Conservation (phyloP, 2,888 invertebrate species). For the Drosophila prostipennis region DNA sequence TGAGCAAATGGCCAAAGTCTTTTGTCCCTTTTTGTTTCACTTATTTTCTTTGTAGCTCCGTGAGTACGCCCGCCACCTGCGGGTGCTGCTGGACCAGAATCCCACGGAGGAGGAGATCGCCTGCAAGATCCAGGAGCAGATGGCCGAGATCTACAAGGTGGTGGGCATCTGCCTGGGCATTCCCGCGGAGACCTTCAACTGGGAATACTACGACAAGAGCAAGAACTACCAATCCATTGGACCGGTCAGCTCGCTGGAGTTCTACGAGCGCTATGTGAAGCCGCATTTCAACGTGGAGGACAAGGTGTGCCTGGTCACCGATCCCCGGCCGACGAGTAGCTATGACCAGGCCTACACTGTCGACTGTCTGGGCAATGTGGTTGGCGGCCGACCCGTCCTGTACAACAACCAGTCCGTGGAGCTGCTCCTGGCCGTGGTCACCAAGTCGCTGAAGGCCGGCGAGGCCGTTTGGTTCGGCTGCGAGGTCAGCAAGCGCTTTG, state of each 20-base stretch:
- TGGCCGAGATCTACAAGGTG: constrained; percentile 91
- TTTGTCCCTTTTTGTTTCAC: too few relatives aligned
- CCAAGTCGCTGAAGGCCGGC: constrained; percentile 90
- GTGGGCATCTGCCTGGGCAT: constrained; percentile 93
- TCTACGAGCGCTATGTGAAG: constrained; percentile 91
- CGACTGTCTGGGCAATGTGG: constrained; percentile 94
- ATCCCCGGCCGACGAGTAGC: constrained; percentile 92
- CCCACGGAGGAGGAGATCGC: constrained; percentile 88
- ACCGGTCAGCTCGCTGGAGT: constrained; percentile 90
- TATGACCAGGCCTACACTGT: constrained; percentile 93
- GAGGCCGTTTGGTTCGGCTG: constrained; percentile 97
- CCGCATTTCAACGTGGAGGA: constrained; percentile 92
- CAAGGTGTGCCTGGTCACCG: constrained; percentile 94
- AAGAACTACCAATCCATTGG: constrained; percentile 91
- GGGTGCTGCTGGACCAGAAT: constrained; percentile 87
- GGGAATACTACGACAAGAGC: constrained; percentile 93
- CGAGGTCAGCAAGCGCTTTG: constrained; percentile 93
- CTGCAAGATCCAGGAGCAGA: constrained; percentile 88
- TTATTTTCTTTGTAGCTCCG: constrained; percentile 86
- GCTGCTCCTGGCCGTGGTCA: constrained; percentile 89
- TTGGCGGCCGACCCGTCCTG: constrained; percentile 90
- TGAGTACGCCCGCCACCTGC: constrained; percentile 91
- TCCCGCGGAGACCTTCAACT: constrained; percentile 91
- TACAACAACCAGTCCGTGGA: constrained; percentile 96
- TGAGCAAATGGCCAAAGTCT: constrained; percentile 74